Percentiles rank a stretch among this genome's conserved stretches.
phyloP scores from a whole-genome alignment of 2,113 vertebrate genomes.

The Bucco capensis region DNA sequence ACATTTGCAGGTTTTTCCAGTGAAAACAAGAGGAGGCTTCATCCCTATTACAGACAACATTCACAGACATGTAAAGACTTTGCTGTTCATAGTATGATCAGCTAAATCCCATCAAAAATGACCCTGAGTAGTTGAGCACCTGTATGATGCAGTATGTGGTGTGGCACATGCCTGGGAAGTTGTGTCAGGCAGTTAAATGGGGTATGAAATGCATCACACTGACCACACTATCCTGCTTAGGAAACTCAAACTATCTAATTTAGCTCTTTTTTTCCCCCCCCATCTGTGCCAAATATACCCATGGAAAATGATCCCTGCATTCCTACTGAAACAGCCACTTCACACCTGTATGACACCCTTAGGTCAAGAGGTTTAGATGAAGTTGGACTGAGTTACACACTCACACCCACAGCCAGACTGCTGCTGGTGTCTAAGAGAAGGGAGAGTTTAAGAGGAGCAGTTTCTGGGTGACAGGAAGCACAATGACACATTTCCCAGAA shows the following conservation, averaged over 20 bases:
- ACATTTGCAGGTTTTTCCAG: neutral
- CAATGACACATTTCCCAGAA: accelerated
- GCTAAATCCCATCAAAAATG: neutral
- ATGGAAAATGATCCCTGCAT: neutral
- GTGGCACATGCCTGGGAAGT: neutral
- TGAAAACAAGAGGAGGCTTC: neutral
- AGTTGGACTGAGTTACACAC: neutral
- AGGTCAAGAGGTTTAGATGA: neutral
- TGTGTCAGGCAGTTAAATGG: neutral
- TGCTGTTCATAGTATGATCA: neutral
- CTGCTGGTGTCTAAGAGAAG: neutral
- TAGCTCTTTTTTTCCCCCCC: neutral
- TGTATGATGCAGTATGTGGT: too few relatives aligned
- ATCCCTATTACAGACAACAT: neutral
- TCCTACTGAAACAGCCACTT: neutral
- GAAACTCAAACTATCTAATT: neutral
- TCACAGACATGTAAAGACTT: neutral
- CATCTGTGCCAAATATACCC: neutral
- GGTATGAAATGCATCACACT: neutral
- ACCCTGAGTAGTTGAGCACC: neutral
- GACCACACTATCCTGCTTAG: neutral
- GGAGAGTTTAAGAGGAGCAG: neutral
- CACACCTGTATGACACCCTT: neutral
- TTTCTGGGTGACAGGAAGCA: neutral
- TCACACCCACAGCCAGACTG: neutral